Evolutionary conservation across 2,797 vertebrate species (phyloP).

Genomic region (Rhadinocentrus ornatus): DNA sequence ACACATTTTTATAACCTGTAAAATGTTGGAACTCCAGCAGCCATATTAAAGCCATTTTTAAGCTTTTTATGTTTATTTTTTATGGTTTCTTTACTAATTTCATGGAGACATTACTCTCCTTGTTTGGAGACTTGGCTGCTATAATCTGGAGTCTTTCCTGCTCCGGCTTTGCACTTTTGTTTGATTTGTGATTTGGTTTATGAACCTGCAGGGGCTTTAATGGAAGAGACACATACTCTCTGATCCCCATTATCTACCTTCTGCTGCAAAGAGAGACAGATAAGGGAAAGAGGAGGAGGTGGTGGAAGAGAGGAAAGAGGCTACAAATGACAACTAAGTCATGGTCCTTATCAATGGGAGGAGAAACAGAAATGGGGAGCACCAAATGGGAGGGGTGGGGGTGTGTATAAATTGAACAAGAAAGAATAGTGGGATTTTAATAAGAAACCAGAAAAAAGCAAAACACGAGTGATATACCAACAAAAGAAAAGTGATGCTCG

Average conservation of each 20-base stretch:
- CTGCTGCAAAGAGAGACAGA: constrained; percentile 65
- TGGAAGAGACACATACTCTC: constrained; percentile 72
- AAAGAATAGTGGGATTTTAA: constrained; percentile 54
- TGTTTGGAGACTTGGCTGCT: constrained; percentile 49
- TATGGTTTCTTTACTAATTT: constrained; percentile 55
- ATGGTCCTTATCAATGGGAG: constrained; percentile 51
- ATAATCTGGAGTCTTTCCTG: constrained; percentile 57
- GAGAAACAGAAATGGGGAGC: constrained; percentile 17
- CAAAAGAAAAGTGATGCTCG: constrained; percentile 49
- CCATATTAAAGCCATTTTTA: constrained; percentile 49
- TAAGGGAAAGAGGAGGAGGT: constrained; percentile 59
- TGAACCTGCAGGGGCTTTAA: constrained; percentile 74
- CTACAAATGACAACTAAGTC: constrained; percentile 64
- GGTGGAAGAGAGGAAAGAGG: constrained; percentile 57
- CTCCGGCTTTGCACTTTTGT: constrained; percentile 67
- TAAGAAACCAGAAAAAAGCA: constrained; percentile 55
- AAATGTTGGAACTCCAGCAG: constrained; percentile 28
- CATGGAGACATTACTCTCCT: constrained; percentile 47
- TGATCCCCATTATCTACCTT: constrained; percentile 75
- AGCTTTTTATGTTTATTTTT: constrained; percentile 38
- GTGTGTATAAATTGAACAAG: constrained; percentile 42
- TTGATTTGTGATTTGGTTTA: constrained; percentile 78
- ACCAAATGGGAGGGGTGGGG: background rate
- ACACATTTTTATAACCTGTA: constrained; percentile 24
- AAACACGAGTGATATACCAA: constrained; percentile 61